Percentiles rank a stretch among this genome's conserved stretches.
These are phyloP conservation scores for Leucopsar rothschildi DNA, from an alignment of 2,113 vertebrate genomes.

Conservation along the genomic window DNA sequence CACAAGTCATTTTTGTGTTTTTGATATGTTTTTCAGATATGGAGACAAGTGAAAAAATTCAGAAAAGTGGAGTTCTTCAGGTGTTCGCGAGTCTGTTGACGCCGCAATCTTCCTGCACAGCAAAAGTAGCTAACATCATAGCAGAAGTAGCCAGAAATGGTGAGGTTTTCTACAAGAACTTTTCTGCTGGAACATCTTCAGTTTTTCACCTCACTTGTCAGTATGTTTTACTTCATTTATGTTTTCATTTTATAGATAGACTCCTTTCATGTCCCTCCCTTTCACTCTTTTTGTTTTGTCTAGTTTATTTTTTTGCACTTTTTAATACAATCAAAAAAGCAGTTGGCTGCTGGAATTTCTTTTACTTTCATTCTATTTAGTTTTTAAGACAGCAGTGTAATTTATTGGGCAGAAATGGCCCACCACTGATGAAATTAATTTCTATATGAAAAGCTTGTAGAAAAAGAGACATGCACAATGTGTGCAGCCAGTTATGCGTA, in stretches of 20 bases:
- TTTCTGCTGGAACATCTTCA: slow-evolving; percentile 80
- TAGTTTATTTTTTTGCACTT: slow-evolving; percentile 21
- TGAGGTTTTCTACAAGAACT: slow-evolving; percentile 82
- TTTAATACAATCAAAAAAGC: background rate
- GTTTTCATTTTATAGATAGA: slow-evolving; percentile 76
- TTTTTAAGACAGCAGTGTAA: background rate
- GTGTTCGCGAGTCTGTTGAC: slow-evolving; percentile 83
- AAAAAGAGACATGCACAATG: background rate
- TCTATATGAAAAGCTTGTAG: background rate
- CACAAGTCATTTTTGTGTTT: slow-evolving; percentile 12
- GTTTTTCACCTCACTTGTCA: slow-evolving; percentile 79
- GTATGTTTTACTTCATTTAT: slow-evolving; percentile 80
- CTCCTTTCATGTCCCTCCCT: slow-evolving; percentile 34
- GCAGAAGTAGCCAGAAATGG: slow-evolving; percentile 99
- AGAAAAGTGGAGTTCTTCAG: slow-evolving; percentile 88
- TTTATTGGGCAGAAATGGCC: background rate
- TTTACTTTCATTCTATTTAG: background rate
- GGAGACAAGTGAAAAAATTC: slow-evolving; percentile 92
- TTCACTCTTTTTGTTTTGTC: slow-evolving; percentile 35
- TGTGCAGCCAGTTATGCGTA: background rate
- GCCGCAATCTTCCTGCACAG: slow-evolving; percentile 86
- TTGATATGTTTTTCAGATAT: slow-evolving; percentile 80
- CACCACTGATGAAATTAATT: background rate
- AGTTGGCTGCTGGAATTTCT: background rate
- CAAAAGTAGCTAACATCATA: slow-evolving; percentile 97